These are phyloP conservation scores for Allobates femoralis DNA, from an alignment of 2,797 vertebrate species.

Conservation along the genomic window DNA sequence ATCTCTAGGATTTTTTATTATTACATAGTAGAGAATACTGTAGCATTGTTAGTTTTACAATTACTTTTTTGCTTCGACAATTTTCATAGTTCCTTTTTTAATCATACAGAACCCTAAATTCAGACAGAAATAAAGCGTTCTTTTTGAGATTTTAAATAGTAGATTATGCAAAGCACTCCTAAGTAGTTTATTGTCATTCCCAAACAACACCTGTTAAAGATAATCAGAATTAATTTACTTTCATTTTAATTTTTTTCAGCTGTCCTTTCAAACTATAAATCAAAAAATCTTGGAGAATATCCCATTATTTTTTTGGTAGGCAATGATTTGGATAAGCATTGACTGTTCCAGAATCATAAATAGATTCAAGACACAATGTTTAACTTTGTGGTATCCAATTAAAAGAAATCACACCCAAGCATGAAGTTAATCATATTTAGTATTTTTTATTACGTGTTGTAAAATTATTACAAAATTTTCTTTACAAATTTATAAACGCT, in stretches of 20 bases:
- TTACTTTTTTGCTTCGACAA: neutral
- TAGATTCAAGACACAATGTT: slow-evolving; percentile 40
- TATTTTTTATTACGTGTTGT: neutral
- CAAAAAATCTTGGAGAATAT: slow-evolving; percentile 51
- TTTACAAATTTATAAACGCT: neutral
- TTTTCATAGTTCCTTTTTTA: neutral
- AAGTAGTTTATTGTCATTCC: slow-evolving; percentile 53
- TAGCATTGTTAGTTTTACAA: neutral
- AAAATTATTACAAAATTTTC: neutral
- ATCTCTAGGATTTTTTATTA: too few relatives aligned
- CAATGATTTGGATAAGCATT: slow-evolving; percentile 51
- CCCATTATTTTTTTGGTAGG: slow-evolving; percentile 43
- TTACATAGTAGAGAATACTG: too few relatives aligned
- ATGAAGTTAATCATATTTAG: slow-evolving; percentile 5
- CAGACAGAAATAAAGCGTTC: neutral
- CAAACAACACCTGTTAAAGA: slow-evolving; percentile 61
- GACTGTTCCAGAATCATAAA: slow-evolving; percentile 35
- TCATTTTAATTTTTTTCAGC: slow-evolving; percentile 56
- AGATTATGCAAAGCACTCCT: slow-evolving; percentile 46
- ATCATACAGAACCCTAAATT: neutral
- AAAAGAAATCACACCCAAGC: neutral
- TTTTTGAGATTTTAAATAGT: slow-evolving; percentile 20
- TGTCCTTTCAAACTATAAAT: slow-evolving; percentile 52
- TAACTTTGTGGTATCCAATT: slow-evolving; percentile 25
- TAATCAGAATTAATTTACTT: slow-evolving; percentile 60